Conservation (phyloP, 2,113 vertebrate species). For the Tonatia bakeri region DNA sequence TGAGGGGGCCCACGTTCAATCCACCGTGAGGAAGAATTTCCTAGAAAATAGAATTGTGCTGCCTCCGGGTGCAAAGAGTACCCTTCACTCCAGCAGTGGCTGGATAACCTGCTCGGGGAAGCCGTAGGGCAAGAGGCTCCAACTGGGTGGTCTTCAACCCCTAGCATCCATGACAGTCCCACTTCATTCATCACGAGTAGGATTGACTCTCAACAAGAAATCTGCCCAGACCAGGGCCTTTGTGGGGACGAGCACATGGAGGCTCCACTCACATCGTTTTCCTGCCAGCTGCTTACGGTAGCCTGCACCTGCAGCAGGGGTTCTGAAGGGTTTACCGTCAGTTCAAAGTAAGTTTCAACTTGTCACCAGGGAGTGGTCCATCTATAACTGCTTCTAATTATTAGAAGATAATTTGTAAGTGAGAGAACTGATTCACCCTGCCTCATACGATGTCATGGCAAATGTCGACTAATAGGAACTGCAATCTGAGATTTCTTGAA, state of each 20-base stretch:
- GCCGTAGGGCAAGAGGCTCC: background rate
- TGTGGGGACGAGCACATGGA: background rate
- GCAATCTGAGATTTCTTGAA: background rate
- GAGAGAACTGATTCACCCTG: background rate
- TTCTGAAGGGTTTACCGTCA: background rate
- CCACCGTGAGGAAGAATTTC: background rate
- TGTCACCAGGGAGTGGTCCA: background rate
- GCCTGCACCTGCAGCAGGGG: background rate
- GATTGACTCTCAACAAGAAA: background rate
- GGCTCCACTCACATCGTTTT: background rate
- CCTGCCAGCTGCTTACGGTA: background rate
- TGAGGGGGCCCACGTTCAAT: background rate
- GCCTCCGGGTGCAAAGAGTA: background rate
- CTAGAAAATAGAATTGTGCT: background rate
- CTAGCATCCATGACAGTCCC: background rate
- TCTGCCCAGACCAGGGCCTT: background rate
- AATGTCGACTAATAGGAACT: background rate
- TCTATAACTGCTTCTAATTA: background rate
- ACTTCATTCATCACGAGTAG: background rate
- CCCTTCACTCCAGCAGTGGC: background rate
- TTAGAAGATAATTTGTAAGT: background rate
- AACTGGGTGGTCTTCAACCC: background rate
- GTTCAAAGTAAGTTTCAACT: background rate
- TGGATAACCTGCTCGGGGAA: background rate
- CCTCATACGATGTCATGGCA: background rate